Conservation (phyloP, 2,888 invertebrate species). For the Tinea trinotella region DNA sequence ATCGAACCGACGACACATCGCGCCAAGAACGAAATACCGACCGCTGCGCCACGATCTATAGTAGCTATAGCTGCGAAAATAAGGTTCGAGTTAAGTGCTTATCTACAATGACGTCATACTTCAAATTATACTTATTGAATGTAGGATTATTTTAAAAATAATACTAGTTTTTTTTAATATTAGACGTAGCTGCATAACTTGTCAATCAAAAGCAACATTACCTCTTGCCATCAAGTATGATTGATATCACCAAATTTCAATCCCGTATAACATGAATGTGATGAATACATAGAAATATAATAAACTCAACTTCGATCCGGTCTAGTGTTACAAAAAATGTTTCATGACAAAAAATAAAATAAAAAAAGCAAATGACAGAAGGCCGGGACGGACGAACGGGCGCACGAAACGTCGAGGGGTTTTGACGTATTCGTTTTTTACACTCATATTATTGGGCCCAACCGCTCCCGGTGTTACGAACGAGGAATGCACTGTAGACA, state of each 20-base stretch:
- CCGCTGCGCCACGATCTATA: background rate
- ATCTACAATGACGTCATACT: background rate
- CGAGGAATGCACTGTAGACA: slow-evolving; percentile 62
- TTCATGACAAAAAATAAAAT: slow-evolving; percentile 21
- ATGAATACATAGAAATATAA: slow-evolving; percentile 25
- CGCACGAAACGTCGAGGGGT: slow-evolving; percentile 39
- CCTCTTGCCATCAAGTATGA: background rate
- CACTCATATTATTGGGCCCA: slow-evolving; percentile 64
- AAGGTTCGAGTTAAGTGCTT: background rate
- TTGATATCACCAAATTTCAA: slow-evolving; percentile 3
- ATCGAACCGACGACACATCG: slow-evolving; percentile 37
- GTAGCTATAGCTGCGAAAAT: background rate
- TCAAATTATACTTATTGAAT: too few relatives aligned
- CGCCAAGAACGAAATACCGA: background rate
- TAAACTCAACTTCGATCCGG: slow-evolving; percentile 43
- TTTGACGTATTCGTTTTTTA: slow-evolving; percentile 66
- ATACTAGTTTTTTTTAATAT: background rate
- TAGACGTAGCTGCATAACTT: background rate
- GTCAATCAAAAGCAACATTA: background rate
- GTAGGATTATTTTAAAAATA: too few relatives aligned
- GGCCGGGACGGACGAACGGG: slow-evolving; percentile 39
- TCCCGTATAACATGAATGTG: slow-evolving; percentile 4
- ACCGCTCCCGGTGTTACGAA: slow-evolving; percentile 71
- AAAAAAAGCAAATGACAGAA: slow-evolving; percentile 42
- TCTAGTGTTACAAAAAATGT: slow-evolving; percentile 55